Base-by-base conservation (phyloP, 1,140 invertebrate genomes). In the Drosophila aff. region DNA sequence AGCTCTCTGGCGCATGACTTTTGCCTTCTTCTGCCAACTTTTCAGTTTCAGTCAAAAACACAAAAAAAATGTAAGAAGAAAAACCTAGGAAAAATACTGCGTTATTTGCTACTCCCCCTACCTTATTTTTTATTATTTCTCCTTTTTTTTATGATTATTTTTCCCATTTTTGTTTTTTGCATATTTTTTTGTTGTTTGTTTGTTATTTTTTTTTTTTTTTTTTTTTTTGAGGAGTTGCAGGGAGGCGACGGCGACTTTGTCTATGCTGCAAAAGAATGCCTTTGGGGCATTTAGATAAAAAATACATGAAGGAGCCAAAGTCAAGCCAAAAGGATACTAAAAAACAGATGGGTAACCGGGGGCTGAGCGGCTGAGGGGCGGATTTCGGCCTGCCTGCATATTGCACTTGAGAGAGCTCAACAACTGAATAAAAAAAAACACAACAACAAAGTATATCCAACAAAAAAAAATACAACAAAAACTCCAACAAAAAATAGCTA, bases 1-100 rank as follows among this genome's bases (percentile, higher is more conserved):
- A 89, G 86, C 71, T 81, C 81, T 85, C 76, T 79, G 85, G 85
- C 85, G 85, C 85, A 89, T 89, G 85, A 89, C 85, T 89, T 89
- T 90, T 90, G 78, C 84, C 87, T 71, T 76, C 81, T 75, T 84
- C 79, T 62, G 71, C 85, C 82, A 87, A 83, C 81, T 84, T 89
- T 57, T 77, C 53, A 57, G 76, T 44, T 72, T 49, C 15, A 28
- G 76, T 43, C 23, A 23, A 79, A 79, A 63, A 55, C 41, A 76
- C 36, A 47, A 71, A 63, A 59, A 46, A 28, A 36, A 36, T 0
- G 9, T 4, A 38, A 13, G 36, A 38, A 38, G 13, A 38, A 38
- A 66, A 60, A 61, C 31, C 43, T 21, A 38, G 38, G 64, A 43
- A 52, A 60, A 68, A 78, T 84, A 76, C 74, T 87, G 79, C 79